Percentiles rank a stretch among this genome's conserved stretches.
Evolutionary conservation across 2,797 vertebrate genomes (phyloP).

Genomic region (Myotis daubentonii): DNA sequence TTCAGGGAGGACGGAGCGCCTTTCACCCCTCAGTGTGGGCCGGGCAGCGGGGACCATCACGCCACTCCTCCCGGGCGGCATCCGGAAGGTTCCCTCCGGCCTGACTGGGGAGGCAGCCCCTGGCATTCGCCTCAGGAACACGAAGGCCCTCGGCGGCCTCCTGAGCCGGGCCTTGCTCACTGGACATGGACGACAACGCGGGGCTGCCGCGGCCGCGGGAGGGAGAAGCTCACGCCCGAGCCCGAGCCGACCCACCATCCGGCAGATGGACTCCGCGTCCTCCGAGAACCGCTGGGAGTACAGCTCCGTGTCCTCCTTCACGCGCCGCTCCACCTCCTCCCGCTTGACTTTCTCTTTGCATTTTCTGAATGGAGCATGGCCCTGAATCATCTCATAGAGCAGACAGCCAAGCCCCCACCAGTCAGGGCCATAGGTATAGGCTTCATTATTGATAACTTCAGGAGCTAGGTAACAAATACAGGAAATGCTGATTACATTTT

Average conservation of each 20-base stretch:
- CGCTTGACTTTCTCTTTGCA: constrained; percentile 92
- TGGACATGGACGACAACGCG: neutral
- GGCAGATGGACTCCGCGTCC: constrained; percentile 93
- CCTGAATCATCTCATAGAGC: constrained; percentile 96
- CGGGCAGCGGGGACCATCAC: neutral
- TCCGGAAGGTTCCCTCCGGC: no score
- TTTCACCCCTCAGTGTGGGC: no score
- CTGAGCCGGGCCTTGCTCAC: neutral
- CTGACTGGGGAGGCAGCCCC: neutral
- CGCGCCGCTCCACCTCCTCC: constrained; percentile 93
- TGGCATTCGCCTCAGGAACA: neutral
- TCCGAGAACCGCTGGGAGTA: constrained; percentile 94
- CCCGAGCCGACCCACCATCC: constrained; percentile 89
- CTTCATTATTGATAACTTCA: constrained; percentile 94
- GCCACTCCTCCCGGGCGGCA: no score
- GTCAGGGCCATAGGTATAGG: constrained; percentile 93
- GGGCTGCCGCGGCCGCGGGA: no score
- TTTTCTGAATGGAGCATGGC: constrained; percentile 93
- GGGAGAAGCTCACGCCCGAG: constrained; percentile 52
- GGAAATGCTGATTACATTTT: constrained; percentile 41
- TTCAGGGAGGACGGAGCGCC: neutral
- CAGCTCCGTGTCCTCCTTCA: constrained; percentile 90
- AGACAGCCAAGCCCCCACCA: constrained; percentile 97
- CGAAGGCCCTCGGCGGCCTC: neutral
- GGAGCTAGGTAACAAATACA: constrained; percentile 87